Conservation (phyloP, 2,797 vertebrate genomes). For the Sebastiscus tertius region DNA sequence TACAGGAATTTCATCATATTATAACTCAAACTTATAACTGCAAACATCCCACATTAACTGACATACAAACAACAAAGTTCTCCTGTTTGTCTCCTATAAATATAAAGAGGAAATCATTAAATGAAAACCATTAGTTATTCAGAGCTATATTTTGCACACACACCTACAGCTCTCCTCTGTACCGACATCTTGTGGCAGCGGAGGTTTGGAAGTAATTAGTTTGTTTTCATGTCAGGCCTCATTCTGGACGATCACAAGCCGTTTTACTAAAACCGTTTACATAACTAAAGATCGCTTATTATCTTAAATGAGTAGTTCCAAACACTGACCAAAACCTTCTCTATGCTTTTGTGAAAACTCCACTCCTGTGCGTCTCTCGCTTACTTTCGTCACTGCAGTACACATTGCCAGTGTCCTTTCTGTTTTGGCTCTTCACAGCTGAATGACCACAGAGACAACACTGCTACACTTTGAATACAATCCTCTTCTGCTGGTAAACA, state of each 20-base stretch:
- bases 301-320: background rate
- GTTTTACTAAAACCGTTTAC: background rate
- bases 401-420: background rate
- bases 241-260: background rate
- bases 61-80: background rate
- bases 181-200: background rate
- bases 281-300: background rate
- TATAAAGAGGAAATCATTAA: background rate
- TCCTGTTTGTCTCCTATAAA: background rate
- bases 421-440: constrained; percentile 41
- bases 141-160: background rate
- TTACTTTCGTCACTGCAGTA: background rate
- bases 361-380: background rate
- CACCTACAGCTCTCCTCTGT: background rate
- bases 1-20: background rate
- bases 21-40: background rate
- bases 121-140: background rate
- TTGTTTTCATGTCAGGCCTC: constrained; percentile 1
- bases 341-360: background rate
- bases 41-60: background rate
- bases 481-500: constrained; percentile 63
- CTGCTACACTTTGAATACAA: constrained; percentile 37
- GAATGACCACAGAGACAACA: constrained; percentile 39
- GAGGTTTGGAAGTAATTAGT: background rate
- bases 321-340: background rate